Conservation (phyloP, 1,140 invertebrate species). For the Chironomus tepperi region DNA sequence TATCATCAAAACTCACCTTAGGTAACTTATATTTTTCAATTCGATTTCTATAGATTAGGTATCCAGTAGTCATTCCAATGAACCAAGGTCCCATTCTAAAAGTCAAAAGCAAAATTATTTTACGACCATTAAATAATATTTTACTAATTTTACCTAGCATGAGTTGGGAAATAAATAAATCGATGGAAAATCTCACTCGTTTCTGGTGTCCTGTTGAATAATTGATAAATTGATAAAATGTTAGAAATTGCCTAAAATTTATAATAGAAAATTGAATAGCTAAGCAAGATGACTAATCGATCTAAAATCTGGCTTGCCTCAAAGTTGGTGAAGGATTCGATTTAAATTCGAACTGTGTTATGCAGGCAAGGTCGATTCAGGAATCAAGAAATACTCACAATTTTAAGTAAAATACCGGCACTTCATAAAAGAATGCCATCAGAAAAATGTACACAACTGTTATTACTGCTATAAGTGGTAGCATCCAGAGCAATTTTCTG, state of each 20-base stretch:
- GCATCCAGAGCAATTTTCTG: background rate
- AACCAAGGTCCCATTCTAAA: background rate
- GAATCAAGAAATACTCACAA: background rate
- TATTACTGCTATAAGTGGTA: background rate
- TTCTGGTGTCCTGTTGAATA: background rate
- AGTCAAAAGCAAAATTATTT: too few species aligned
- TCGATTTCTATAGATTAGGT: background rate
- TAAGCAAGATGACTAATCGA: too few species aligned
- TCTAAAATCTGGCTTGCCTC: too few species aligned
- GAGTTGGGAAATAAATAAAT: constrained; percentile 3
- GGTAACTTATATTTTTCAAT: background rate
- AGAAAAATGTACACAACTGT: background rate
- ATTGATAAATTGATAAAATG: background rate
- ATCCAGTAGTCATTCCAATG: background rate
- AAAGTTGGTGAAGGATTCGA: too few species aligned
- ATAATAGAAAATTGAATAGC: background rate
- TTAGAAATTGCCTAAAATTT: background rate
- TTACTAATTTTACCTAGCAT: background rate
- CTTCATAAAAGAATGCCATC: background rate
- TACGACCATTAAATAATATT: too few species aligned
- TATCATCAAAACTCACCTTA: background rate
- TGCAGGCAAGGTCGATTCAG: too few species aligned
- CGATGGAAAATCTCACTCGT: background rate
- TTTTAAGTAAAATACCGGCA: background rate
- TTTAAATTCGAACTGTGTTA: too few species aligned